Base-by-base conservation (phyloP, 2,888 invertebrate genomes). In the Cosmia pyralina region DNA sequence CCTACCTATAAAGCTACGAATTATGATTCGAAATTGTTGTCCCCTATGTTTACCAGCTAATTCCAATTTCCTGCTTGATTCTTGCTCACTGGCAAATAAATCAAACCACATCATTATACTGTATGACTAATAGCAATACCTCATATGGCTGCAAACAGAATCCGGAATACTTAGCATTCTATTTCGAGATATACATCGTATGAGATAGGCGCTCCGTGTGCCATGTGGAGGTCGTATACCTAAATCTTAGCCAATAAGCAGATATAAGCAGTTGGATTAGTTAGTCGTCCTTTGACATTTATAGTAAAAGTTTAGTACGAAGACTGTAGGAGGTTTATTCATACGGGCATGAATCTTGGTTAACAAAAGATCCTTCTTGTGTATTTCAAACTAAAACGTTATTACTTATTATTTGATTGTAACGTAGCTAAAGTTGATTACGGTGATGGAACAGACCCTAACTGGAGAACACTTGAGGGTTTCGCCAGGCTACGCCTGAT, bases 61-160 rank as follows among this genome's bases (percentile, higher is more conserved):
- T 46, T 73, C 53, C 22, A 77, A 81, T 85, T 82, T 77, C 82
- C 79, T 85, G 75, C 71, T 75, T 70, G n/a, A 55, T 72, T 77
- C 67, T 69, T 72, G 66, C 66, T 52, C 55, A 72, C 55, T 53
- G 71, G 72, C 71, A 72, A 82, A 79, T 78, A 87, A 84, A 84
- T 79, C 78, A 78, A 82, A 85, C 81, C 72, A 78, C 77, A 81
- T 79, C 69, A 81, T 77, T 79, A 79, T 75, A 60, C 55, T 59
- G 72, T 78, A 82, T 89, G 87, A 88, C 85, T 87, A 89, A 88
- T 84, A 82, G 68, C 82, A 86, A 85, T 86, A 82, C 84, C 83
- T 86, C 80, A 87, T 87, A 84, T 81, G 83, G 81, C 67, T 82
- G 77, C 79, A 81, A 84, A 82, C 80, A 79, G 79, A 82, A 85